Evolutionary conservation across 2,113 vertebrate genomes (phyloP), one percentile per base, ranked within the genome.

Genomic region (Mixornis gularis): DNA sequence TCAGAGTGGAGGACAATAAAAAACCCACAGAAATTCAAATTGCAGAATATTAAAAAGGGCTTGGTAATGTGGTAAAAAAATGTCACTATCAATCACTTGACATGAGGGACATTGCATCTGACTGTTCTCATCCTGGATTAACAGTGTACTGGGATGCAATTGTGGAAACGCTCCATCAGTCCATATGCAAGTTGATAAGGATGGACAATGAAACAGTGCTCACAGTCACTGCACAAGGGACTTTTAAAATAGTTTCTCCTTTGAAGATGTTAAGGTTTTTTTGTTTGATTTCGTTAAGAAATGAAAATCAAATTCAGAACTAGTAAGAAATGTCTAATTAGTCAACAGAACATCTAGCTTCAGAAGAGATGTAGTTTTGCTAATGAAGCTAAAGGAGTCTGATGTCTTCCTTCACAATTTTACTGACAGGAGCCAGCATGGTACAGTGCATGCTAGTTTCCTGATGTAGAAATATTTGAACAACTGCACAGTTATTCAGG

Each of bases 261-360:
- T 46, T 60, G 15, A 69, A 69, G 3, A 17, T 40, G 6, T 29
- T 29, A 15, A 13, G 6, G 0, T 0, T 16, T 17, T 41, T 11
- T 46, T 59, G 13, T n/a, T n/a, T n/a, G n/a, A n/a, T n/a, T n/a
- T n/a, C n/a, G 7, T 78, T 60, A 26, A 88, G 60, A 52, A 90
- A 53, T n/a, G 0, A 76, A 76, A 76, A 58, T 15, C 16, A 44
- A 19, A 13, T 25, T 49, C 34, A 38, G 41, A 80, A 51, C 24
- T 24, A 77, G 5, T 51, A 46, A 79, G 20, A 62, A 60, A 34
- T 2, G 0, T 22, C 13, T 49, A 70, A 27, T 25, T 36, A 73
- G 5, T 60, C 51, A 43, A 18, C 24, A 56, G 25, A 46, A 26
- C 36, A 17, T 13, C 34, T 53, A 13, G 3, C 19, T 58, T 66